Evolutionary conservation across 1,140 invertebrate genomes (phyloP).

Genomic region (Hycleus cichorii): DNA sequence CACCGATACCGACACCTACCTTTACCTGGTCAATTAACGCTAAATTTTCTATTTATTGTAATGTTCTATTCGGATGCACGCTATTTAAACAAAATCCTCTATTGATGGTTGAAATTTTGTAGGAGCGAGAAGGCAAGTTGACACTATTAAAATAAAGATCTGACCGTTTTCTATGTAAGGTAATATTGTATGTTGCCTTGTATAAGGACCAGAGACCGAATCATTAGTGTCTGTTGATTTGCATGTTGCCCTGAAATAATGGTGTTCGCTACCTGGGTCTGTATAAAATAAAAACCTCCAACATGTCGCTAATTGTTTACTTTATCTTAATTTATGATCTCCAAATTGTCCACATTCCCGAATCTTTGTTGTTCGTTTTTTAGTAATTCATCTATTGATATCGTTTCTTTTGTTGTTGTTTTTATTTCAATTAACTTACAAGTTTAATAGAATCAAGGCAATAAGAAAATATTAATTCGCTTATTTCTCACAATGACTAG

Average conservation of each 20-base stretch:
- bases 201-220: constrained; percentile 3
- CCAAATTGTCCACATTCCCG: constrained; percentile 23
- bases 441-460: too few relatives aligned
- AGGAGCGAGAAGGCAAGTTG: background rate
- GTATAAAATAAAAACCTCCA: constrained; percentile 23
- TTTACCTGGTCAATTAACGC: constrained; percentile 14
- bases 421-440: too few relatives aligned
- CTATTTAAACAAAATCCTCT: background rate
- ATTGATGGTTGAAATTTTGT: background rate
- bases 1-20: constrained; percentile 8
- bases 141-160: too few relatives aligned
- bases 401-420: too few relatives aligned
- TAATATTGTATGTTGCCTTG: background rate
- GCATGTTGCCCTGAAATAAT: constrained; percentile 16
- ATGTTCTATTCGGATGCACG: background rate
- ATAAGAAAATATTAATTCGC: too few relatives aligned
- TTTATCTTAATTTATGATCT: constrained; percentile 29
- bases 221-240: constrained; percentile 20
- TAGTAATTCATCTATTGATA: too few relatives aligned
- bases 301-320: constrained; percentile 27
- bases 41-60: background rate
- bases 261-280: constrained; percentile 8
- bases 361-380: too few relatives aligned
- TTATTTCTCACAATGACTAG: constrained; percentile 7
- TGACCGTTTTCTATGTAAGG: too few relatives aligned